A percentile compares a stretch with the other conserved stretches of the same genome.
phyloP scores from a whole-genome alignment of 2,797 vertebrate species.

The Hypotaenidia okinawae region DNA sequence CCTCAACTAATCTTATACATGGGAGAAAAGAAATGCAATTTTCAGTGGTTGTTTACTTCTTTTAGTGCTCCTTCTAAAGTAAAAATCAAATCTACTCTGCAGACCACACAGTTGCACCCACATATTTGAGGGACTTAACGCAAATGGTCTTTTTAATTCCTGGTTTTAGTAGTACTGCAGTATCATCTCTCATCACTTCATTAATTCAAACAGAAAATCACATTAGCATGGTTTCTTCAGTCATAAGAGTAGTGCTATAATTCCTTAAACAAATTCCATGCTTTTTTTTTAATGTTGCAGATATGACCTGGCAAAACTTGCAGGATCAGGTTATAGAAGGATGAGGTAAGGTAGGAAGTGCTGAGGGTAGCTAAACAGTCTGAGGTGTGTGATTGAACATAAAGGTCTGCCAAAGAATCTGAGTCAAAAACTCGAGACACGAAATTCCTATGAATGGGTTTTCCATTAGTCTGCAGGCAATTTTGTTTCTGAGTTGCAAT shows the following conservation, averaged over 20 bases:
- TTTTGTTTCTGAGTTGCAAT: background rate
- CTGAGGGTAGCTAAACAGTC: background rate
- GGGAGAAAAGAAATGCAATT: background rate
- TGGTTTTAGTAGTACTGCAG: background rate
- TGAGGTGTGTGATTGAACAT: background rate
- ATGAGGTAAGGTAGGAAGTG: background rate
- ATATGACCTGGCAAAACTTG: background rate
- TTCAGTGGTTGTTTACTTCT: background rate
- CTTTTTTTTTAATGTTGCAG: background rate
- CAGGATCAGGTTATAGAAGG: background rate
- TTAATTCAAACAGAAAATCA: background rate
- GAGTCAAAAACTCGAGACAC: background rate
- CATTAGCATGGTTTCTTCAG: background rate
- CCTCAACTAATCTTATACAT: background rate
- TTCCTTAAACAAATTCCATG: background rate
- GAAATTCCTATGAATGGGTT: background rate
- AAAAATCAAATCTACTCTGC: background rate
- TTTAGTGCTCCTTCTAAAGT: background rate
- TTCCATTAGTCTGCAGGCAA: background rate
- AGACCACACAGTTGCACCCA: background rate
- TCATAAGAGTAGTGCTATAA: background rate
- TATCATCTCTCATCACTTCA: background rate
- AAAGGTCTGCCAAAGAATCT: background rate
- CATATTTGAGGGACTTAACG: background rate
- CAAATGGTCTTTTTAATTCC: background rate